Base-by-base conservation (phyloP, 2,888 invertebrate species). In the Alcis repandata region DNA sequence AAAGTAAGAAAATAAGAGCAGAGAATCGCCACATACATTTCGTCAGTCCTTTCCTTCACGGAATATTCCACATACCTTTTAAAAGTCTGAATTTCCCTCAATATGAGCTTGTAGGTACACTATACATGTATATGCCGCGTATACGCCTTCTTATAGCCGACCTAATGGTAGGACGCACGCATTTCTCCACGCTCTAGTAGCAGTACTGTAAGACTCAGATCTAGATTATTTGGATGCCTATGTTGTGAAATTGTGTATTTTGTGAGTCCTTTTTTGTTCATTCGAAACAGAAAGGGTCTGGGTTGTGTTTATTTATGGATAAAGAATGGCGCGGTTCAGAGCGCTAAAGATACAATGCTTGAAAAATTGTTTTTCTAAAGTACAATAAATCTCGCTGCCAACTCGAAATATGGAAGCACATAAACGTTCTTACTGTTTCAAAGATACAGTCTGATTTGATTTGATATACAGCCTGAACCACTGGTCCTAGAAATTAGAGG, bases 81-180 rank as follows among this genome's bases (percentile, higher is more conserved):
- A 51, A 48, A 57, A 62, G 57, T 56, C 56, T 49, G 56, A 56
- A 54, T 56, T 61, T 57, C 20, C 59, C 46, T 19, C 17, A 62
- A 56, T 54, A 19, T 53, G 22, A 13, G 38, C 38, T 22, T 46
- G 38, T 54, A 61, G 32, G 40, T 41, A 40, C 53, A 27, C 54
- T 61, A 48, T 61, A 33, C 52, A 20, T 17, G 46, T 48, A 27
- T n/a, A 6, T 27, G 27, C 6, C 2, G 27, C 6, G 3, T 27
- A 27, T 46, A 36, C 36, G 56, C 7, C 49, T 43, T 36, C 43
- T 62, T 62, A 51, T 45, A 41, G 33, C 53, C 48, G 38, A 10
- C 17, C 43, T 62, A 62, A 62, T 51, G 62, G 62, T 45, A 45
- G 36, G n/a, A 43, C 49, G 17, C 49, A 57, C 54, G 49, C 41